phyloP scores from a whole-genome alignment of 2,797 vertebrate genomes.

The Poeciliopsis presidionis region DNA sequence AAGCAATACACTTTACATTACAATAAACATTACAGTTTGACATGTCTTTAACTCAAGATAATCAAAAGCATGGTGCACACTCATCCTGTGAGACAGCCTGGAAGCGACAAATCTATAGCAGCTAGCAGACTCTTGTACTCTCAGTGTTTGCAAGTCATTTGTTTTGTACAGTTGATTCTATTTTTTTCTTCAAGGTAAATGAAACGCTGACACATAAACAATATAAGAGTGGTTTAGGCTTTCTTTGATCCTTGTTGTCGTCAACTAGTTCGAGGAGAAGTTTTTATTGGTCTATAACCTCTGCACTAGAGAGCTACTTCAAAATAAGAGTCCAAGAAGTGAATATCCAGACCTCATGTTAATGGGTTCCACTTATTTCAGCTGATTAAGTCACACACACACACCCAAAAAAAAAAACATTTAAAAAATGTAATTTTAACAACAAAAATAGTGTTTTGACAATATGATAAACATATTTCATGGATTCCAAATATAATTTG shows the following conservation, averaged over 20 bases:
- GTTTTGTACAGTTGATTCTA: neutral
- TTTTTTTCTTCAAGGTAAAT: neutral
- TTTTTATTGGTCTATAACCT: neutral
- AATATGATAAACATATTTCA: neutral
- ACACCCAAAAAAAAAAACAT: neutral
- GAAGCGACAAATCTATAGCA: neutral
- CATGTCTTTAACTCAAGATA: neutral
- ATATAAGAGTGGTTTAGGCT: neutral
- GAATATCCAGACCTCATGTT: neutral
- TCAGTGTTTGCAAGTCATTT: neutral
- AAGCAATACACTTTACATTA: no score
- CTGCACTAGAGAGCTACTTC: neutral
- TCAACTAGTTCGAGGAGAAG: neutral
- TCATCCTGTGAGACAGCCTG: neutral
- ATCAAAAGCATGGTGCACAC: neutral
- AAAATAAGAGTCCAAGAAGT: neutral
- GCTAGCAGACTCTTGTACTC: neutral
- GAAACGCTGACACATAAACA: neutral
- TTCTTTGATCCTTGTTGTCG: neutral
- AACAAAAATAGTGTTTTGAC: neutral
- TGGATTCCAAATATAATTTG: neutral
- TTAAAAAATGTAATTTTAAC: neutral
- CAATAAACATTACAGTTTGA: neutral
- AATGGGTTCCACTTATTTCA: neutral
- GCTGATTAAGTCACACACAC: neutral